Percentiles rank a stretch among this genome's conserved stretches.
Evolutionary conservation across 2,113 vertebrate species (phyloP).

Genomic region (Onychostoma macrolepis): DNA sequence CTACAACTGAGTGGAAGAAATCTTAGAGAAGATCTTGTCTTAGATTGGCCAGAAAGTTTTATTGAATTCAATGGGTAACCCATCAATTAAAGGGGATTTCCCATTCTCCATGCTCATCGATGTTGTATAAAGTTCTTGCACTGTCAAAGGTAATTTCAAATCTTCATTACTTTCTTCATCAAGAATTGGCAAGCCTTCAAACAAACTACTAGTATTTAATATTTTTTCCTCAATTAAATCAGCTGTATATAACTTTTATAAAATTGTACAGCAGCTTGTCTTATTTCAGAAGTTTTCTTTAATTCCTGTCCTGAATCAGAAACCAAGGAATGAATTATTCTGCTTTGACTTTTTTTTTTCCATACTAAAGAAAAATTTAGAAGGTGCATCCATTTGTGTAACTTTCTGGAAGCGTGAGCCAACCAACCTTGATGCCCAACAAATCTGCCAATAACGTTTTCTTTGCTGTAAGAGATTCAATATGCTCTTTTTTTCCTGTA

Average conservation of each 20-base stretch:
- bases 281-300: background rate
- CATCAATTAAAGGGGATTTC: slow-evolving; percentile 8
- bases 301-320: background rate
- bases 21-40: background rate
- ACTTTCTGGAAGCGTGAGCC: background rate
- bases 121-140: background rate
- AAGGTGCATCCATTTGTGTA: background rate
- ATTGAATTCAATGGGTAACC: slow-evolving; percentile 27
- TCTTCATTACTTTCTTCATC: background rate
- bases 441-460: background rate
- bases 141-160: background rate
- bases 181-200: background rate
- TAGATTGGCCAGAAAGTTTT: slow-evolving; percentile 8
- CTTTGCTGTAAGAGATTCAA: background rate
- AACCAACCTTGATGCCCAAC: background rate
- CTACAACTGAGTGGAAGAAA: slow-evolving; percentile 10
- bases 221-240: background rate
- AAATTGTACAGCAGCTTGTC: background rate
- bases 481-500: background rate
- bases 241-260: slow-evolving; percentile 11
- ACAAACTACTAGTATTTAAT: background rate
- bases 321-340: slow-evolving; percentile 22
- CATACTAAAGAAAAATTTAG: background rate
- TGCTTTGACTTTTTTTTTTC: slow-evolving; percentile 29
- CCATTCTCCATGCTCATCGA: background rate